phyloP scores from a whole-genome alignment of 2,113 vertebrate genomes.

The Phaethornis superciliosus region DNA sequence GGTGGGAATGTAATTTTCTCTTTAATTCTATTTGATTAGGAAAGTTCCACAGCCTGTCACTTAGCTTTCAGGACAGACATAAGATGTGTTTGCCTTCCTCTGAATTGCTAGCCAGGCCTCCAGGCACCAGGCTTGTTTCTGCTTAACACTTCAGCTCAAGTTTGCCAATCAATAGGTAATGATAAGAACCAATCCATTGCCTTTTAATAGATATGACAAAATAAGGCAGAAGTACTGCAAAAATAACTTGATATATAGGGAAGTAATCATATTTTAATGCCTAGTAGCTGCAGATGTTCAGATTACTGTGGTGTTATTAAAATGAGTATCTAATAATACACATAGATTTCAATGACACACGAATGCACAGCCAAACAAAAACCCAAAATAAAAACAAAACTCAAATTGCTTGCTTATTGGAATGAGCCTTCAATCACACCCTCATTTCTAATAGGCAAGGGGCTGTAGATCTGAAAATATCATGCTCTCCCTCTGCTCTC shows the following conservation, averaged over 20 bases:
- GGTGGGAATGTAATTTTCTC: not conserved
- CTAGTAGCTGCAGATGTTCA: slow-evolving; percentile 41
- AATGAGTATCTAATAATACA: slow-evolving; percentile 58
- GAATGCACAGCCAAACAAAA: slow-evolving; percentile 13
- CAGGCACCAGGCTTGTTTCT: not conserved
- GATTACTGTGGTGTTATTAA: slow-evolving; percentile 47
- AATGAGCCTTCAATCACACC: slow-evolving; percentile 32
- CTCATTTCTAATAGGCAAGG: not conserved
- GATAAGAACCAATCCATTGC: slow-evolving; percentile 7
- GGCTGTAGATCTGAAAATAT: not conserved
- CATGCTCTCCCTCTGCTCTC: not conserved
- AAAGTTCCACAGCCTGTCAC: not conserved
- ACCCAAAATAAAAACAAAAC: not conserved
- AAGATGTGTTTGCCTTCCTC: not conserved
- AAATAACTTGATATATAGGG: slow-evolving; percentile 38
- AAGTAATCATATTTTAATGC: slow-evolving; percentile 18
- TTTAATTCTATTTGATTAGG: slow-evolving; percentile 9
- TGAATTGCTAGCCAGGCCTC: not conserved
- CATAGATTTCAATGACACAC: slow-evolving; percentile 30
- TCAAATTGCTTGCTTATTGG: not conserved
- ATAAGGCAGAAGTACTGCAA: not conserved
- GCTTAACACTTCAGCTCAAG: slow-evolving; percentile 10
- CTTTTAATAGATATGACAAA: slow-evolving; percentile 43
- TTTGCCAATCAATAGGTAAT: slow-evolving; percentile 48
- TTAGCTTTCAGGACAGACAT: not conserved